Conservation (phyloP, 2,888 invertebrate genomes). For the Nomada flava region DNA sequence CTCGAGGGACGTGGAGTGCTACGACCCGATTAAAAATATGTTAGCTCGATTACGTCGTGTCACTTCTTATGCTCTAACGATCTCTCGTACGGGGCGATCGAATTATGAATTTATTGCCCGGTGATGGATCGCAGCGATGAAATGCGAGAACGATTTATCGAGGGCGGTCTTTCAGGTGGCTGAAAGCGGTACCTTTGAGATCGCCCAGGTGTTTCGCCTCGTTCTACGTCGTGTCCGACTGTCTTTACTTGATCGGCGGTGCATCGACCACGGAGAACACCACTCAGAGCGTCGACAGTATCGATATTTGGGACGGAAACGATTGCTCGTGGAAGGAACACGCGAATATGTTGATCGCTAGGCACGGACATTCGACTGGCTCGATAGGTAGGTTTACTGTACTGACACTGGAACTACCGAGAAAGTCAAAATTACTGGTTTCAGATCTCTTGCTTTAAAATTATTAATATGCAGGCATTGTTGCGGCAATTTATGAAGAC, state of each 20-base stretch:
- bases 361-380: constrained; percentile 88
- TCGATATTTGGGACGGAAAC: constrained; percentile 87
- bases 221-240: constrained; percentile 83
- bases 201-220: constrained; percentile 79
- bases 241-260: constrained; percentile 89
- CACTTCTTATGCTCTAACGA: not conserved
- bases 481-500: too few species aligned
- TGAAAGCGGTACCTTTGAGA: constrained; percentile 72
- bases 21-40: constrained; percentile 87
- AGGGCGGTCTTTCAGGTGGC: constrained; percentile 72
- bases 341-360: constrained; percentile 87
- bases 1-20: constrained; percentile 87
- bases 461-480: too few species aligned
- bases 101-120: not conserved
- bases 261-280: constrained; percentile 85
- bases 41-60: constrained; percentile 77
- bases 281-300: constrained; percentile 86
- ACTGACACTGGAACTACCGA: too few species aligned
- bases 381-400: constrained; percentile 85
- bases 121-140: too few species aligned
- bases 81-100: constrained; percentile 23
- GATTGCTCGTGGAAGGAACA: constrained; percentile 86
- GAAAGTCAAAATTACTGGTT: too few species aligned
- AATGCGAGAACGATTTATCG: constrained; percentile 4
- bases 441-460: too few species aligned